Evolutionary conservation across 2,113 vertebrate genomes (phyloP), one percentile per base, ranked within the genome.

Genomic region (Silurus meridionalis): DNA sequence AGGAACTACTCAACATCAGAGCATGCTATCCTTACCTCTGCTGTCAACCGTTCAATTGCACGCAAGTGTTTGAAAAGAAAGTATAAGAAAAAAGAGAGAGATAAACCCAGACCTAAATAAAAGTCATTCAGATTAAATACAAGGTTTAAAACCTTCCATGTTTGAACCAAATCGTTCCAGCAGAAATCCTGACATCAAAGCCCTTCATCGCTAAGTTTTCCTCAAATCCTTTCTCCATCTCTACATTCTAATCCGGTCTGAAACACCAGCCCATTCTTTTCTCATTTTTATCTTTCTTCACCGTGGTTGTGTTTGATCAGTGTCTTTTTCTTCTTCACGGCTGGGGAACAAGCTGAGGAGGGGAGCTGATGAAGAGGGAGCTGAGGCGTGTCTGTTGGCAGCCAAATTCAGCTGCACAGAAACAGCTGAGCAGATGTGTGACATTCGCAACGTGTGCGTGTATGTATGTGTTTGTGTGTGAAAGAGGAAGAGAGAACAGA

Each of bases 401-500:
- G 83, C 87, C 53, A 60, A 88, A 88, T 83, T 84, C 25, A 80
- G 57, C 60, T 77, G 86, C 81, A 83, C 53, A 90, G 67, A 86
- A 88, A 66, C 71, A 75, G 72, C 52, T 86, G 81, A 79, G 64
- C 86, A 83, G 71, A 77, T 67, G 72, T 87, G 86, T 58, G 69
- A 87, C 83, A 69, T 87, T 69, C 64, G 50, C 64, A 63, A 78
- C 9, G 83, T 25, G 88, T 63, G 77, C 89, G 81, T 74, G 50
- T 69, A 87, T 84, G 83, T 50, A 82, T 83, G 86, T 82, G 50
- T 7, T 88, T 89, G 91, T 87, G 81, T 80, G 83, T 46, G 83
- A 82, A 86, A 77, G 48, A 21, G 86, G 78, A 66, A 82, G 89
- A 0, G 48, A 78, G 60, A 19, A 74, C 71, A 83, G 48, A 69